Evolutionary conservation across 2,797 vertebrate species (phyloP), one percentile per base, ranked within the genome.

Genomic region (Labeo calbasu): DNA sequence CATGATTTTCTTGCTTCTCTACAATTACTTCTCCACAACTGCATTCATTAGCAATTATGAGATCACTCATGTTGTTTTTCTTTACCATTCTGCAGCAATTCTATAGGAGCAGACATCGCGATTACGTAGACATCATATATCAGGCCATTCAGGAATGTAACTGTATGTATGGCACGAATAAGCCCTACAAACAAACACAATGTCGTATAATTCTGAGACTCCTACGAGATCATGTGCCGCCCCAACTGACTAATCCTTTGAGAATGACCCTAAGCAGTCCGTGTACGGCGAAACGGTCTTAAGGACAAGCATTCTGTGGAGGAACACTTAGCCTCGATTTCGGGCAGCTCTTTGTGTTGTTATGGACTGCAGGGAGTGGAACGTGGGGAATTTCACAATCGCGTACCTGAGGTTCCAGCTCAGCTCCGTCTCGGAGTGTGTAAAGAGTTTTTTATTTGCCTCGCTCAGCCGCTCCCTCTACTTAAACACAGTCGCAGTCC

Each of bases 381-480:
- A 77, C 69, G 80, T 94, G 92, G 89, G 93, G 88, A 91, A 94
- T 95, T 95, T 95, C 94, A 94, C 94, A 95, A 95, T 93, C 93
- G 88, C 90, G 93, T 94, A 93, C 91, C 89, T 93, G 89, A 91
- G 94, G 94, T 95, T 94, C 89, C 91, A 93, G 92, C 93, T 91
- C 92, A 91, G 78, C 90, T 91, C 92, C 86, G 87, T 92, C 91
- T 92, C 91, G 85, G 76, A 70, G 91, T 93, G 92, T 93, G 93
- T 92, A 92, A 94, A 96, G 94, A 90, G 91, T 68, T 93, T 94
- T 94, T 94, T 96, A 94, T 96, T 96, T 96, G 93, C 94, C 94
- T 93, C 93, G 90, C 91, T 88, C 87, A 89, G 92, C 94, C 95
- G 92, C 94, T 95, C 95, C 95, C 95, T 95, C 92, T 94, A 94